phyloP scores from a whole-genome alignment of 2,113 vertebrate genomes.

The Meleagris gallopavo region DNA sequence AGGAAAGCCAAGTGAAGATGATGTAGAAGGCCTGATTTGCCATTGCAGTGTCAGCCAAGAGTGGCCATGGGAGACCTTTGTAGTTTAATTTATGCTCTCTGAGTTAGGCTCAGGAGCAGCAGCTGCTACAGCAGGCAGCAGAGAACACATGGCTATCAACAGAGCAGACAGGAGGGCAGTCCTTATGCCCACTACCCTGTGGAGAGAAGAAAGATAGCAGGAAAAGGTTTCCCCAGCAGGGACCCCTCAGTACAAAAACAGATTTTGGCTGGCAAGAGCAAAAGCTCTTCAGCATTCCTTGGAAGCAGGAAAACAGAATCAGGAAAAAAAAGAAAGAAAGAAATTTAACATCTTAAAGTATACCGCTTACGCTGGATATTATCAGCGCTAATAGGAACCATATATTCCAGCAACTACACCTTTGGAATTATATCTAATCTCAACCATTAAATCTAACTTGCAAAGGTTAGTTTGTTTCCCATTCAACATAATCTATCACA shows the following conservation, averaged over 20 bases:
- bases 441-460: neutral
- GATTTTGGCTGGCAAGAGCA: conserved; percentile 29
- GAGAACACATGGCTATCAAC: conserved; percentile 8
- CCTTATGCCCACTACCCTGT: neutral
- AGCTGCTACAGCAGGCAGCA: conserved; percentile 27
- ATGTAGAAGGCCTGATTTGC: conserved; percentile 40
- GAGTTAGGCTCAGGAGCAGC: conserved; percentile 30
- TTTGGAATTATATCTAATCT: neutral
- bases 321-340: neutral
- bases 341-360: accelerated
- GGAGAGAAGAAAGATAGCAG: neutral
- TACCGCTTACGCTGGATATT: neutral
- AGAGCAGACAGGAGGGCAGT: conserved; percentile 24
- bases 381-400: neutral
- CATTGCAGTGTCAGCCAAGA: conserved; percentile 27
- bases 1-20: conserved; percentile 42
- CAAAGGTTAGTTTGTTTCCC: neutral
- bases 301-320: neutral
- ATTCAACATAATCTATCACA: neutral
- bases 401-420: neutral
- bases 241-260: conserved; percentile 34
- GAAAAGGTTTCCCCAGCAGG: conserved; percentile 33
- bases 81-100: conserved; percentile 66
- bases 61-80: conserved; percentile 46
- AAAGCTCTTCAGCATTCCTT: neutral